Evolutionary conservation across 1,140 invertebrate species (phyloP), one percentile per base, ranked within the genome.

Genomic region (Drosophila grimshawi): DNA sequence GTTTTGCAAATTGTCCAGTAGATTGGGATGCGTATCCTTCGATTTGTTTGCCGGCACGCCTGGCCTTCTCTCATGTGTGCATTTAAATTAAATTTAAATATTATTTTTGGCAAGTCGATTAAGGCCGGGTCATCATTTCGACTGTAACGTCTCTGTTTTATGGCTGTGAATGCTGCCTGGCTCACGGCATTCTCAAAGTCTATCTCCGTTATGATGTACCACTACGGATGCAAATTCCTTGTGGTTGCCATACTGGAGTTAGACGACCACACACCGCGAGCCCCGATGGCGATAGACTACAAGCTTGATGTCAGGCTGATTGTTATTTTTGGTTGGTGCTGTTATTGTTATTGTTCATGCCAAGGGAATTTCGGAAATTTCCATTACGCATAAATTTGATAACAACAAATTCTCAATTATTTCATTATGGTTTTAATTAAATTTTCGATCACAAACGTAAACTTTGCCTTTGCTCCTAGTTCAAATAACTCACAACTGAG

Each of bases 61-160:
- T 51, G 53, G 37, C 56, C 32, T 69, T 69, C 69, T 81, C 89
- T 88, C 88, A 91, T 91, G 88, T 91, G 89, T 76, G 89, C 81
- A 91, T 91, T 91, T 89, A 91, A 91, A 91, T 91, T 91, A 91
- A 91, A 91, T 91, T 91, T 91, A 91, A 91, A 91, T 91, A 91
- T 91, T 91, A 91, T 91, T 91, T 76, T 85, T 76, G 76, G 76
- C 75, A 90, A 90, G 88, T 90, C 86, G 86, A 90, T 90, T 90
- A 90, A 80, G 86, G 72, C 76, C 68, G 79, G 83, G 69, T 78
- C 82, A 80, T 83, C 89, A 88, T 90, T 90, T 53, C 74, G 75
- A 76, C 82, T 90, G 80, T 90, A 83, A 90, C 88, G 80, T 74
- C 81, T 83, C 69, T 72, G 78, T 78, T 89, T 90, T 90, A 90